Evolutionary conservation across 2,797 vertebrate species (phyloP).

Genomic region (Danio albolineatus): DNA sequence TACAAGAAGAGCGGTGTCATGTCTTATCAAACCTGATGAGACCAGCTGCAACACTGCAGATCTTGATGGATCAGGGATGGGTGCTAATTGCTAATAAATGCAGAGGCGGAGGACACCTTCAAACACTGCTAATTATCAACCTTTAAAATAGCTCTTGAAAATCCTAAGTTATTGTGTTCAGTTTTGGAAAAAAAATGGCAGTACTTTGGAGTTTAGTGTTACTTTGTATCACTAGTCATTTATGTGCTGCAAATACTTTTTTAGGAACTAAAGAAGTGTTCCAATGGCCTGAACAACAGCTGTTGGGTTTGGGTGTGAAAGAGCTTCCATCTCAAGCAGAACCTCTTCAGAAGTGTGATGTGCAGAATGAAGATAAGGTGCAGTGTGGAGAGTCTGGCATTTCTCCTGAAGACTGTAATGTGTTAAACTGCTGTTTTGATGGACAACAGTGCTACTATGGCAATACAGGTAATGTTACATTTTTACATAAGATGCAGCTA

Average conservation of each 20-base stretch:
- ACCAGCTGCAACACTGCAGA: neutral
- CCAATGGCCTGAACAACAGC: slow-evolving; percentile 1
- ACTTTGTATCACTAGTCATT: neutral
- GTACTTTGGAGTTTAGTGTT: neutral
- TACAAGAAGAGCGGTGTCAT: neutral
- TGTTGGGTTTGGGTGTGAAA: neutral
- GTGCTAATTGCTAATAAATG: slow-evolving; percentile 19
- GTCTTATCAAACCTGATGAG: neutral
- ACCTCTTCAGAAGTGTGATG: slow-evolving; percentile 59
- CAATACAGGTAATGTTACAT: slow-evolving; percentile 65
- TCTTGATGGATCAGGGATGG: slow-evolving; percentile 26
- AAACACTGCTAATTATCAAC: slow-evolving; percentile 24
- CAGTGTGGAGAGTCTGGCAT: slow-evolving; percentile 59
- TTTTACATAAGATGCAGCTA: too few species aligned
- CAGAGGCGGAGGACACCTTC: neutral
- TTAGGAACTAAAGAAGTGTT: neutral
- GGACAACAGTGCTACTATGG: slow-evolving; percentile 71
- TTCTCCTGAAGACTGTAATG: slow-evolving; percentile 40
- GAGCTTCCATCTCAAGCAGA: neutral
- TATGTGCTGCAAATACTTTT: neutral
- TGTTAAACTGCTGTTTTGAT: slow-evolving; percentile 73
- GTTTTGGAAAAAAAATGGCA: neutral
- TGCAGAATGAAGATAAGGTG: slow-evolving; percentile 55
- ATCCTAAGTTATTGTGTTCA: neutral
- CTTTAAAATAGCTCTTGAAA: neutral